phyloP scores from a whole-genome alignment of 1,140 invertebrate species.

The Holcopasites calliopsidis region DNA sequence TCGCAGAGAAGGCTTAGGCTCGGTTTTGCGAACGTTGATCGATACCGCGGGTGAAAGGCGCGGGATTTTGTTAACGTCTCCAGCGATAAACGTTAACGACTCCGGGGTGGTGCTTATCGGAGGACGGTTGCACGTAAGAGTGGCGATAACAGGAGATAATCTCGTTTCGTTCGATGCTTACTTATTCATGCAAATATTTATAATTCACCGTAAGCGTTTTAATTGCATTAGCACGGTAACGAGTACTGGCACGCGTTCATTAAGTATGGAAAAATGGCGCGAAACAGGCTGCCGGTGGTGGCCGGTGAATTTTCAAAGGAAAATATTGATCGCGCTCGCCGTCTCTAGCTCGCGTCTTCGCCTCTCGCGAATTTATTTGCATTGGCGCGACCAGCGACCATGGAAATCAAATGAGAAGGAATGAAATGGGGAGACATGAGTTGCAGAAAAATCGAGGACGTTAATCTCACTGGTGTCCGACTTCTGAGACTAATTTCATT shows the following conservation, averaged over 20 bases:
- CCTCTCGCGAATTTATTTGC: constrained; percentile 28
- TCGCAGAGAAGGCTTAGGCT: too few species aligned
- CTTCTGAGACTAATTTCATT: constrained; percentile 43
- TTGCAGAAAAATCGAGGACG: not conserved
- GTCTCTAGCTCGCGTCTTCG: constrained; percentile 13
- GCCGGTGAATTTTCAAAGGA: constrained; percentile 35
- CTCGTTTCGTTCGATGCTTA: constrained; percentile 37
- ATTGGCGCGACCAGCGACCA: constrained; percentile 16
- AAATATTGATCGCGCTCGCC: constrained; percentile 31
- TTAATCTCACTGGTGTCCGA: too few species aligned
- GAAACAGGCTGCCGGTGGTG: constrained; percentile 4
- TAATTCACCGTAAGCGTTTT: constrained; percentile 46
- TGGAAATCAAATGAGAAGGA: not conserved
- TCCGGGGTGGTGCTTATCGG: not conserved
- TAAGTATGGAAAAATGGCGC: constrained; percentile 36
- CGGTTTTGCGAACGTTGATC: constrained; percentile 16
- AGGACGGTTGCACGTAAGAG: constrained; percentile 34
- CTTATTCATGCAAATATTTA: constrained; percentile 45
- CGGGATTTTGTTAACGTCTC: constrained; percentile 14
- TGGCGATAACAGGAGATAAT: constrained; percentile 38
- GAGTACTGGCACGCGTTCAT: constrained; percentile 37
- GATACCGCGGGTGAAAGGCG: constrained; percentile 1
- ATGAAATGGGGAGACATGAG: not conserved
- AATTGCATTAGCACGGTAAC: constrained; percentile 44
- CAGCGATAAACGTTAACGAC: constrained; percentile 17